A percentile compares a stretch with the other conserved stretches of the same genome.
Conservation (phyloP, 2,888 invertebrate genomes). For the Anaspis maculata region DNA sequence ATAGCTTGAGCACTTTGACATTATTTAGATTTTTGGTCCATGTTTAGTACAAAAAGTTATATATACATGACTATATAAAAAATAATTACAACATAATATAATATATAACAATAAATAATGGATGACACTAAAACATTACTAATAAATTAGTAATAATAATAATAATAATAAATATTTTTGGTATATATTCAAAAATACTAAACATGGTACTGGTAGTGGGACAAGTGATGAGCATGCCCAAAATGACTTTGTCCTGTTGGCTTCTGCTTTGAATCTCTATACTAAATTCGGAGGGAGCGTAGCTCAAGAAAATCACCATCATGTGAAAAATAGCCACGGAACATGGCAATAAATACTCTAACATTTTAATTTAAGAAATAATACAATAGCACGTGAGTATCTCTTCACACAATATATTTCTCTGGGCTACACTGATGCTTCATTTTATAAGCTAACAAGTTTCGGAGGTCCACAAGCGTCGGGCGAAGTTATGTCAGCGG, state of each 20-base stretch:
- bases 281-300: too few species aligned
- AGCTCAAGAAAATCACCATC: slow-evolving; percentile 7
- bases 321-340: slow-evolving; percentile 9
- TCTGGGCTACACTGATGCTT: slow-evolving; percentile 5
- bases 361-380: slow-evolving; percentile 10
- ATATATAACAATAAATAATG: slow-evolving; percentile 24
- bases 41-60: slow-evolving; percentile 22
- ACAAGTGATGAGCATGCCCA: too few species aligned
- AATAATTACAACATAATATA: slow-evolving; percentile 11
- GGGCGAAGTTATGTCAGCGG: slow-evolving; percentile 55
- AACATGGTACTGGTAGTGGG: too few species aligned
- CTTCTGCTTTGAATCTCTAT: too few species aligned
- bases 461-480: slow-evolving; percentile 66
- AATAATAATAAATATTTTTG: slow-evolving; percentile 30
- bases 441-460: slow-evolving; percentile 72
- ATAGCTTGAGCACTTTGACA: slow-evolving; percentile 25
- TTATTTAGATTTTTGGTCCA: slow-evolving; percentile 23
- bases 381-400: slow-evolving; percentile 9
- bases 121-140: slow-evolving; percentile 26
- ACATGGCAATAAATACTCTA: slow-evolving; percentile 7
- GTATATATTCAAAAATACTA: slow-evolving; percentile 24
- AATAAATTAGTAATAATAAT: slow-evolving; percentile 19
- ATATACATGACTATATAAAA: slow-evolving; percentile 17
- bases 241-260: slow-evolving; percentile 9
- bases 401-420: slow-evolving; percentile 7